These are phyloP conservation scores for Pollimyrus isidori DNA, from an alignment of 2,113 vertebrate genomes.

Conservation along the genomic window DNA sequence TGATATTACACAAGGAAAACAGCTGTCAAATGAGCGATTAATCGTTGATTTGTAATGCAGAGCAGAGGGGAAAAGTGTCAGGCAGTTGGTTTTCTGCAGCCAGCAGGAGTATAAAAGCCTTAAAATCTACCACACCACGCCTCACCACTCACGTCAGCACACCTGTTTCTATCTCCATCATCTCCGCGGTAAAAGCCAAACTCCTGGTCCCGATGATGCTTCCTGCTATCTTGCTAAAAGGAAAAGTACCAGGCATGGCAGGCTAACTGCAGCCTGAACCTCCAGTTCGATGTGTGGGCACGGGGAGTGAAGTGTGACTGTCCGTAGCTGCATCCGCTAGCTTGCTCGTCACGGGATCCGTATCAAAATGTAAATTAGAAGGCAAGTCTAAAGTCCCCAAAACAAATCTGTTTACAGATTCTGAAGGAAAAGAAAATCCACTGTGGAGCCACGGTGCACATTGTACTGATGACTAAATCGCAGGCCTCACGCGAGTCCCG, in stretches of 20 bases:
- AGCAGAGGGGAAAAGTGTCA: background rate
- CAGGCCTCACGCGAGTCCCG: background rate
- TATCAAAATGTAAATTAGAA: background rate
- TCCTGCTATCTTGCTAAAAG: background rate
- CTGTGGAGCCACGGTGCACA: background rate
- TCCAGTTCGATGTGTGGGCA: background rate
- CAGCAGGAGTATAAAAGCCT: background rate
- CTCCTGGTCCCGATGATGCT: background rate
- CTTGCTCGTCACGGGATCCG: background rate
- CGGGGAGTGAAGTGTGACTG: background rate
- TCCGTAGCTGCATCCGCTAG: background rate
- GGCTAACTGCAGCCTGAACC: background rate
- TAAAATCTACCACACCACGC: background rate
- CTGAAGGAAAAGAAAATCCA: background rate
- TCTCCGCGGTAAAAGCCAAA: background rate
- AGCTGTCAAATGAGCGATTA: background rate
- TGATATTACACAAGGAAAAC: background rate
- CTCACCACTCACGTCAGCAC: background rate
- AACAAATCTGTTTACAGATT: constrained; percentile 5
- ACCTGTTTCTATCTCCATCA: background rate
- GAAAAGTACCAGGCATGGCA: background rate
- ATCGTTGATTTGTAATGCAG: background rate
- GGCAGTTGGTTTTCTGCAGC: background rate
- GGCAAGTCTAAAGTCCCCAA: background rate
- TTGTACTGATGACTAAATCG: background rate